Evolutionary conservation across 2,888 invertebrate genomes (phyloP).

Genomic region (Adelognathus sp.): DNA sequence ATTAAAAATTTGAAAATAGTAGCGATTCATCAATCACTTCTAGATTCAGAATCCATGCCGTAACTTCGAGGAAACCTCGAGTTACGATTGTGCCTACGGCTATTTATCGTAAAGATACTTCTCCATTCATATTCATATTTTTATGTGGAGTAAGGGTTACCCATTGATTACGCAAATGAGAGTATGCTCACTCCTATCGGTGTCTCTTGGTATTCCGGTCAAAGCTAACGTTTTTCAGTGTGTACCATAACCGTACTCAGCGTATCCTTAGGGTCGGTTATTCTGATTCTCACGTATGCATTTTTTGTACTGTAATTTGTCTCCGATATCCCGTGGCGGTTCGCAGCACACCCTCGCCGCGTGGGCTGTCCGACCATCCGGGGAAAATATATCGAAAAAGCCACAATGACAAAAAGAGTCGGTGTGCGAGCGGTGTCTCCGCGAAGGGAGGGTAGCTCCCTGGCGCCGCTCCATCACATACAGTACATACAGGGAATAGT

Average conservation of each 20-base stretch:
- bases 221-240: conserved; percentile 51
- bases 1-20: too few relatives aligned
- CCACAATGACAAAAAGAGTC: conserved; percentile 79
- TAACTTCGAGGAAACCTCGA: too few relatives aligned
- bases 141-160: neutral
- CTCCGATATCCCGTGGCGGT: conserved; percentile 78
- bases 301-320: conserved; percentile 80
- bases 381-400: conserved; percentile 79
- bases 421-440: conserved; percentile 66
- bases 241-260: conserved; percentile 16
- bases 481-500: conserved; percentile 38
- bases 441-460: conserved; percentile 70
- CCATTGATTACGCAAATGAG: conserved; percentile 13
- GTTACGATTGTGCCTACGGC: neutral
- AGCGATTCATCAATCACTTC: too few relatives aligned
- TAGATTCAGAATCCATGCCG: too few relatives aligned
- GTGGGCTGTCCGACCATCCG: conserved; percentile 54
- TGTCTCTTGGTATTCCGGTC: conserved; percentile 62
- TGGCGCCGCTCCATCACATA: conserved; percentile 27
- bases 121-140: neutral
- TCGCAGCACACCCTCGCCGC: conserved; percentile 48
- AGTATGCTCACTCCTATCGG: neutral
- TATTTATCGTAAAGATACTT: neutral
- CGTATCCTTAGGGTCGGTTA: conserved; percentile 52
- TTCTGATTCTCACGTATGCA: conserved; percentile 75